A percentile compares a stretch with the other conserved stretches of the same genome.
Evolutionary conservation across 2,113 vertebrate species (phyloP).

Genomic region (Reinhardtius hippoglossoides): DNA sequence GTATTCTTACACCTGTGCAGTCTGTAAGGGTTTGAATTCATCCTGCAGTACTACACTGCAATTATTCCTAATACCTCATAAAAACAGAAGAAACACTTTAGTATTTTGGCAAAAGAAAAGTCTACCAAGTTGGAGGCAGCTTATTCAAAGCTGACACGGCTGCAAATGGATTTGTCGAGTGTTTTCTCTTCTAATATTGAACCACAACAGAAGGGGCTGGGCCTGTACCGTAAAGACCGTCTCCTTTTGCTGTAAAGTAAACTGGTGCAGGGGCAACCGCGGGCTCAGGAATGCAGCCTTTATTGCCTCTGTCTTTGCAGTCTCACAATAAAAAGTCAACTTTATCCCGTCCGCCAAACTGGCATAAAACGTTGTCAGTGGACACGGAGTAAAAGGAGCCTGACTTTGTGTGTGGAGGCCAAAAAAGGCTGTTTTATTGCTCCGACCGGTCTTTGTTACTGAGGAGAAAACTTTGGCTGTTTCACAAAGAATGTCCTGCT

Average conservation of each 20-base stretch:
- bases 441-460: slow-evolving; percentile 49
- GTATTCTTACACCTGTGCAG: background rate
- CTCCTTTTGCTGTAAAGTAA: slow-evolving; percentile 72
- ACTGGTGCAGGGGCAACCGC: slow-evolving; percentile 73
- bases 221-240: slow-evolving; percentile 52
- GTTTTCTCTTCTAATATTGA: slow-evolving; percentile 34
- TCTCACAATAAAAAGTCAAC: slow-evolving; percentile 76
- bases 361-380: slow-evolving; percentile 58
- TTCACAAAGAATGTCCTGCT: slow-evolving; percentile 35
- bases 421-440: slow-evolving; percentile 49
- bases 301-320: slow-evolving; percentile 73
- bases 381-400: slow-evolving; percentile 43
- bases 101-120: slow-evolving; percentile 8
- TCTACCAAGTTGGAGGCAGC: background rate
- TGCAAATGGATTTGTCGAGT: slow-evolving; percentile 14
- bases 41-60: background rate
- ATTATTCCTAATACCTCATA: background rate
- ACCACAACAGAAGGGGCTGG: slow-evolving; percentile 57
- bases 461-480: slow-evolving; percentile 18
- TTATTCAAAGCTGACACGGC: slow-evolving; percentile 10
- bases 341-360: slow-evolving; percentile 57
- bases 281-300: slow-evolving; percentile 78
- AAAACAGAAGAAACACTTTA: background rate
- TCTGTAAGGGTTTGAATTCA: background rate
- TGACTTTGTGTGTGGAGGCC: slow-evolving; percentile 37